Percentiles rank a stretch among this genome's conserved stretches.
These are phyloP conservation scores for Sisor rabdophorus DNA, from an alignment of 2,113 vertebrate genomes.

Conservation along the genomic window DNA sequence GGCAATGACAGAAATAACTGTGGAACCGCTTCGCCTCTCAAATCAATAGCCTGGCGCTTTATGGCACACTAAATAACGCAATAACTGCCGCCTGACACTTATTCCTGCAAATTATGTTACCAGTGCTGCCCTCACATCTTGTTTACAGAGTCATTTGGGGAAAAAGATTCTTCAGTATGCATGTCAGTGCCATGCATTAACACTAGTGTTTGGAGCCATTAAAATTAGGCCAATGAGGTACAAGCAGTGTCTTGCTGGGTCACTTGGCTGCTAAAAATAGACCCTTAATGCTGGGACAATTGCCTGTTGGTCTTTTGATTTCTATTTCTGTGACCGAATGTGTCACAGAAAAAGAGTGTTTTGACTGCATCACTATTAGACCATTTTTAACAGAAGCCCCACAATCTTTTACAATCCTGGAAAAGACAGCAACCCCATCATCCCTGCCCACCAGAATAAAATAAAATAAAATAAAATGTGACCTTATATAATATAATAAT, in stretches of 20 bases:
- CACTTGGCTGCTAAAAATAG: slow-evolving; percentile 38
- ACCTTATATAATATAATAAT: too few species aligned
- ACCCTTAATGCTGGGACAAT: slow-evolving; percentile 35
- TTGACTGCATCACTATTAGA: neutral
- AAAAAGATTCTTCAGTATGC: slow-evolving; percentile 49
- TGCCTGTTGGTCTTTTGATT: slow-evolving; percentile 31
- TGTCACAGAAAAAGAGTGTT: neutral
- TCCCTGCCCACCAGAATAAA: too few species aligned
- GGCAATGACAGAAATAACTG: slow-evolving; percentile 68
- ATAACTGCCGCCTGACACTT: slow-evolving; percentile 68
- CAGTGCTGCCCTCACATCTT: slow-evolving; percentile 58
- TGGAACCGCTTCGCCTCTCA: slow-evolving; percentile 63
- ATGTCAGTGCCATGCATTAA: slow-evolving; percentile 47
- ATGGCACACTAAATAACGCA: slow-evolving; percentile 69
- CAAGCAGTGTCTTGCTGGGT: slow-evolving; percentile 17
- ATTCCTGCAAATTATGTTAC: slow-evolving; percentile 60
- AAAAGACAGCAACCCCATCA: too few species aligned
- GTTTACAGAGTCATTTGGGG: slow-evolving; percentile 64
- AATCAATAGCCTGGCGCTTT: slow-evolving; percentile 69
- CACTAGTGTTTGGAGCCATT: slow-evolving; percentile 21
- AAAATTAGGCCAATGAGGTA: slow-evolving; percentile 36
- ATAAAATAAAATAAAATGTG: too few species aligned
- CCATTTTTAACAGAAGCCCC: neutral
- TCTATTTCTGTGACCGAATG: slow-evolving; percentile 30
- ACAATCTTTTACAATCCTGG: slow-evolving; percentile 1